phyloP scores from a whole-genome alignment of 1,140 invertebrate genomes.

The Leptoteleia sp. region DNA sequence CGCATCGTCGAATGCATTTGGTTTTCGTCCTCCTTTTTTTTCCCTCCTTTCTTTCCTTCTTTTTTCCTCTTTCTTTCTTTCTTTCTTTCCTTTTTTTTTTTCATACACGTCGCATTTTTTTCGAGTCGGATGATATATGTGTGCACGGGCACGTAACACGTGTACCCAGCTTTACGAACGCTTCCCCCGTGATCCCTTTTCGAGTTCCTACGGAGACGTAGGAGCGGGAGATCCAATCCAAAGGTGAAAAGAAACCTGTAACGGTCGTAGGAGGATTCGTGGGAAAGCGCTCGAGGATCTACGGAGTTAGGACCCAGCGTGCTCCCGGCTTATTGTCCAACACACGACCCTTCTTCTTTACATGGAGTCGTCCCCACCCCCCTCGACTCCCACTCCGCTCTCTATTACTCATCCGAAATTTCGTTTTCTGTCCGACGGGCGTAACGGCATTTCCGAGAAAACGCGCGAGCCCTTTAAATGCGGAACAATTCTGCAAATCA shows the following conservation, averaged over 20 bases:
- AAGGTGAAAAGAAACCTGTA: slow-evolving; percentile 75
- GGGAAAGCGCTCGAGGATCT: slow-evolving; percentile 72
- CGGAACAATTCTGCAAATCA: slow-evolving; percentile 24
- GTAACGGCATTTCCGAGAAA: slow-evolving; percentile 49
- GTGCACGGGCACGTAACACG: slow-evolving; percentile 49
- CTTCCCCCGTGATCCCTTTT: slow-evolving; percentile 57
- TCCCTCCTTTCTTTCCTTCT: slow-evolving; percentile 9
- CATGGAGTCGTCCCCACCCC: slow-evolving; percentile 9
- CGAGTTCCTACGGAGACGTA: slow-evolving; percentile 37
- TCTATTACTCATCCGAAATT: slow-evolving; percentile 50
- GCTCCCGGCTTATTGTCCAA: slow-evolving; percentile 57
- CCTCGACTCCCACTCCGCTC: too few species aligned
- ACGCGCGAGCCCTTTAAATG: slow-evolving; percentile 31
- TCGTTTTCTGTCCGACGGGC: slow-evolving; percentile 12
- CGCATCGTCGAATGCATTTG: slow-evolving; percentile 52
- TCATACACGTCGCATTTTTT: slow-evolving; percentile 31
- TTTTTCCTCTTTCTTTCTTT: too few species aligned
- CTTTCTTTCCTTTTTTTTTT: slow-evolving; percentile 22
- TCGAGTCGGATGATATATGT: slow-evolving; percentile 42
- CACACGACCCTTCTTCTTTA: slow-evolving; percentile 59
- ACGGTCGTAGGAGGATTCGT: slow-evolving; percentile 76
- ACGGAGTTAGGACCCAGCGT: slow-evolving; percentile 54
- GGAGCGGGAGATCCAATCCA: slow-evolving; percentile 55
- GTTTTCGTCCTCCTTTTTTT: slow-evolving; percentile 30
- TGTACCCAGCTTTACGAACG: slow-evolving; percentile 47